Evolutionary conservation across 2,888 invertebrate species (phyloP), one percentile per base, ranked within the genome.

Genomic region (Cheiracanthium punctorium): DNA sequence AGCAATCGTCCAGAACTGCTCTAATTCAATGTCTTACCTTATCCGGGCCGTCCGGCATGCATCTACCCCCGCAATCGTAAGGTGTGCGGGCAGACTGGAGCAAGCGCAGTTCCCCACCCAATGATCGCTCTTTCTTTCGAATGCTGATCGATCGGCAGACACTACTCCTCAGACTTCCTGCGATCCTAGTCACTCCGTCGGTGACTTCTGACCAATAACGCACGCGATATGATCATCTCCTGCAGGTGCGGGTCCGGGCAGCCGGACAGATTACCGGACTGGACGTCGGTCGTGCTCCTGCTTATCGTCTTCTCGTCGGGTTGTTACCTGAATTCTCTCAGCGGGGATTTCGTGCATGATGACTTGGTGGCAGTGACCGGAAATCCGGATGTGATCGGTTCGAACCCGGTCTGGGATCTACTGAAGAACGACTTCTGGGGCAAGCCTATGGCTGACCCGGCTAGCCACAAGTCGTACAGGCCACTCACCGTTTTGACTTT

Each of bases 371-470:
- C 96, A 48, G 95, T 96, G 89, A 94, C 95, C 90, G 93, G 94
- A 88, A 97, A 96, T 92, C 94, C 94, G 90, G 96, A 97, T 92
- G 96, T 96, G 88, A 93, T 94, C 73, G 96, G 95, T 0, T 93
- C 93, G 75, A 95, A 94, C 88, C 92, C 94, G 37, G 91, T 95
- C 90, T 90, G 93, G 88, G 93, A 93, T 90, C 93, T 95, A 90
- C 94, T 96, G 90, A 93, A 93, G 90, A 95, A 96, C 91, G 97
- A 97, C 92, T 97, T 96, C 91, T 97, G 96, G 97, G 96, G 96
- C 17, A 95, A 95, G 76, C 95, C 95, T 43, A 96, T 97, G 95
- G 93, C 94, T 20, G 95, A 96, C 90, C 93, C 94, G 75, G 93
- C 93, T 91, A 96, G 96, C 90, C 97, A 97, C 93, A 96, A 96